phyloP scores from a whole-genome alignment of 1,140 invertebrate genomes.

The Hylyphantes graminicola region DNA sequence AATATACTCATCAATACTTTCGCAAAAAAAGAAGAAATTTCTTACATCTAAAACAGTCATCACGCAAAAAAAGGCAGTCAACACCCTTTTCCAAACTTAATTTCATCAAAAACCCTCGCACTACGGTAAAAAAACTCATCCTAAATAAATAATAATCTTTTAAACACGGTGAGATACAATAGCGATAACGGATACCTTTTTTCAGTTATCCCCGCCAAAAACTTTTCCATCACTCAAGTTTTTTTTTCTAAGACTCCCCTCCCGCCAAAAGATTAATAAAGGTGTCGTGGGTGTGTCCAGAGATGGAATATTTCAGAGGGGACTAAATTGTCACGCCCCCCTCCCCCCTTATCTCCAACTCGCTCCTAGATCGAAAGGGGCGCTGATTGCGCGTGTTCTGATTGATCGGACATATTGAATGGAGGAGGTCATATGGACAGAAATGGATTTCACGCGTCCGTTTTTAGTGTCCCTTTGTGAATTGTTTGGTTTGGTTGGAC shows the following conservation, averaged over 20 bases:
- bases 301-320: conserved; percentile 4
- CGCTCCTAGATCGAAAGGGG: conserved; percentile 12
- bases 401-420: conserved; percentile 21
- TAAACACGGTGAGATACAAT: background rate
- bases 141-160: background rate
- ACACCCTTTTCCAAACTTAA: background rate
- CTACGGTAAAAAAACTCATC: background rate
- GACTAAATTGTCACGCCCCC: conserved; percentile 18
- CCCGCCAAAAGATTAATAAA: conserved; percentile 40
- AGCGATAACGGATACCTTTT: conserved; percentile 25
- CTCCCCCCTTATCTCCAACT: conserved; percentile 3
- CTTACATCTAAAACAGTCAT: too few relatives aligned
- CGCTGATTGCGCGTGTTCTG: conserved; percentile 29
- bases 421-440: conserved; percentile 40
- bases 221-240: background rate
- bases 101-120: background rate
- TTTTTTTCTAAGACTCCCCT: background rate
- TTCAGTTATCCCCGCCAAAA: conserved; percentile 30
- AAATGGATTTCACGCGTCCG: conserved; percentile 40
- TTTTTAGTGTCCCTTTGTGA: conserved; percentile 3
- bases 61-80: background rate
- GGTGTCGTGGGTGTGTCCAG: conserved; percentile 54
- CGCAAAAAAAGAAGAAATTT: too few relatives aligned
- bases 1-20: too few relatives aligned
- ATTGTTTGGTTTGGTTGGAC: background rate